These are phyloP conservation scores for Gobius niger DNA, from an alignment of 2,113 vertebrate genomes.

Conservation along the genomic window DNA sequence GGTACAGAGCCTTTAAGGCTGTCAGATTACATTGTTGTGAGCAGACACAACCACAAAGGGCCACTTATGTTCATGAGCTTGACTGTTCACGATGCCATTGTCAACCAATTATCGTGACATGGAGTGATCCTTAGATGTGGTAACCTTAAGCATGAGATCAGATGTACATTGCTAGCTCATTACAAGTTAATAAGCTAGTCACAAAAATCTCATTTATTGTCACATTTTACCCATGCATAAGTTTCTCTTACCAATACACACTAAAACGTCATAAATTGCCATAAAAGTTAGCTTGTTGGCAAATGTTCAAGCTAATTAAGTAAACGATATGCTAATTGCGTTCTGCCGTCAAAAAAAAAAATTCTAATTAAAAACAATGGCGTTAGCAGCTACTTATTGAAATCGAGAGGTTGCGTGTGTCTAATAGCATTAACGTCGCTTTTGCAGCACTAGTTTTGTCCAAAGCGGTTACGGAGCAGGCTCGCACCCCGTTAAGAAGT, in stretches of 20 bases:
- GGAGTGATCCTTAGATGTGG: too few species aligned
- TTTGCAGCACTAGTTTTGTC: background rate
- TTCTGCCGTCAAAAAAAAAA: background rate
- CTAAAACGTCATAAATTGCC: background rate
- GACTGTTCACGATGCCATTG: too few species aligned
- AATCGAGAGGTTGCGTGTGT: background rate
- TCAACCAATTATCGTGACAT: too few species aligned
- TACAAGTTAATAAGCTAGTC: too few species aligned
- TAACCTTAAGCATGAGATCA: too few species aligned
- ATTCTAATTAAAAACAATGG: background rate
- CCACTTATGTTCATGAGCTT: too few species aligned
- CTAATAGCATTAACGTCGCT: background rate
- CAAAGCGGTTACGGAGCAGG: background rate
- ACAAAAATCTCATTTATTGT: too few species aligned
- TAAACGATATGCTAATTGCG: conserved; percentile 2
- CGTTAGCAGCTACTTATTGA: background rate
- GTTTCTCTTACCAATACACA: background rate
- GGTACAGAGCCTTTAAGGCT: background rate
- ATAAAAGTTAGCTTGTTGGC: background rate
- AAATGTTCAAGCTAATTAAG: background rate
- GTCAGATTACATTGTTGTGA: conserved; percentile 17
- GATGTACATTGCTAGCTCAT: background rate
- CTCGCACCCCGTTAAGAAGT: conserved; percentile 9
- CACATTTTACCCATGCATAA: background rate
- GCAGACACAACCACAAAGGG: too few species aligned